phyloP scores from a whole-genome alignment of 2,888 invertebrate species.

The Smittia sp. region DNA sequence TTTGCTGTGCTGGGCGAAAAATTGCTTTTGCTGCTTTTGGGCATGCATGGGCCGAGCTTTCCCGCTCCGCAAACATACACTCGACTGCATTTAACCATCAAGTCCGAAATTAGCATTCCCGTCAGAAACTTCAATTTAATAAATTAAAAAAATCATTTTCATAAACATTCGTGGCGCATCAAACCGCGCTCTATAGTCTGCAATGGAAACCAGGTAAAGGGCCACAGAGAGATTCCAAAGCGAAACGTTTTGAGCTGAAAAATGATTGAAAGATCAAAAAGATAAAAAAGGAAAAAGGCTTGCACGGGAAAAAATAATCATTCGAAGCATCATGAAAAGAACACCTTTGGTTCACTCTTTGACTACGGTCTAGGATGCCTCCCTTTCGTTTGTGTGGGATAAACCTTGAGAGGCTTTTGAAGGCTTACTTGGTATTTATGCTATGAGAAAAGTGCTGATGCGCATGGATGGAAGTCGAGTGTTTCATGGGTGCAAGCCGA shows the following conservation, averaged over 20 bases:
- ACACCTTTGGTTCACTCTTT: too few species aligned
- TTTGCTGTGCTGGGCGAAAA: neutral
- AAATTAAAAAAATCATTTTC: neutral
- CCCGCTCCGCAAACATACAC: neutral
- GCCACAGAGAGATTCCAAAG: neutral
- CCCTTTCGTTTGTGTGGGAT: too few species aligned
- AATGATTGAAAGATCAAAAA: slow-evolving; percentile 25
- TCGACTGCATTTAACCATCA: neutral
- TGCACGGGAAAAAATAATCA: slow-evolving; percentile 31
- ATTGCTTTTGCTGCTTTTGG: neutral
- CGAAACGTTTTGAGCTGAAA: neutral
- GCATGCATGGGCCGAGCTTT: neutral
- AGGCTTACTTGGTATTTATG: too few species aligned
- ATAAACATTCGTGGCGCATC: neutral
- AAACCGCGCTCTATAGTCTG: neutral
- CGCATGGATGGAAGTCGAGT: too few species aligned
- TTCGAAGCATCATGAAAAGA: slow-evolving; percentile 35
- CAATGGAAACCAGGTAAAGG: neutral
- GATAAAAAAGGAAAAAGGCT: slow-evolving; percentile 27
- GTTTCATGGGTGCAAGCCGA: too few species aligned
- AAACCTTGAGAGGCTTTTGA: too few species aligned
- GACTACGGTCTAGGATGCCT: too few species aligned
- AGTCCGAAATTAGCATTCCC: neutral
- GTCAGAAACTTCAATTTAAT: neutral
- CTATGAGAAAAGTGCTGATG: too few species aligned